Percentiles rank a stretch among this genome's conserved stretches.
These are phyloP conservation scores for Sylvilagus bachmani DNA, from an alignment of 2,113 vertebrate genomes.

Conservation along the genomic window DNA sequence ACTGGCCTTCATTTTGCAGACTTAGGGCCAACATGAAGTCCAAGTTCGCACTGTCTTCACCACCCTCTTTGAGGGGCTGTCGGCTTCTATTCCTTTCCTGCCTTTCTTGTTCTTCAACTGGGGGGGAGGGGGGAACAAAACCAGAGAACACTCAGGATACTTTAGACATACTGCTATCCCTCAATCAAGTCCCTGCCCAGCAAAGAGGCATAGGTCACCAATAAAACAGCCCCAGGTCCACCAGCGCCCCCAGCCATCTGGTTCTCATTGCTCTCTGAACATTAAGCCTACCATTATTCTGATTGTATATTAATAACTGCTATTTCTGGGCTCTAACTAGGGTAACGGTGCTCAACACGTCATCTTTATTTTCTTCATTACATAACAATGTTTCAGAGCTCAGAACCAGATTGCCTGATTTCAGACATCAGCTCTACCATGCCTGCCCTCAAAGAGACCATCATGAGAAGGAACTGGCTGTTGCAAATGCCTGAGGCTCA, in stretches of 20 bases:
- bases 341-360: background rate
- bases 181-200: background rate
- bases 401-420: background rate
- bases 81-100: constrained; percentile 66
- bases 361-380: background rate
- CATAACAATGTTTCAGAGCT: background rate
- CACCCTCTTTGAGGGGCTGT: background rate
- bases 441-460: background rate
- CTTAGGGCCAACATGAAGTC: constrained; percentile 96
- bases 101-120: constrained; percentile 82
- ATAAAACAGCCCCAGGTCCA: background rate
- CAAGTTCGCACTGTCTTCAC: constrained; percentile 89
- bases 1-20: constrained; percentile 89
- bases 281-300: background rate
- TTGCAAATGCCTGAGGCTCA: background rate
- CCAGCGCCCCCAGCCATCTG: background rate
- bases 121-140: background rate
- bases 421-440: background rate
- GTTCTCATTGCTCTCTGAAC: background rate
- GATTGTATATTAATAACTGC: background rate
- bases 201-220: background rate
- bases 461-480: background rate
- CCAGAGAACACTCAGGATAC: background rate
- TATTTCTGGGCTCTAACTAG: background rate
- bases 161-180: background rate